A percentile compares a stretch with the other conserved stretches of the same genome.
Conservation (phyloP, 2,888 invertebrate genomes). For the Microctonus hyperodae region DNA sequence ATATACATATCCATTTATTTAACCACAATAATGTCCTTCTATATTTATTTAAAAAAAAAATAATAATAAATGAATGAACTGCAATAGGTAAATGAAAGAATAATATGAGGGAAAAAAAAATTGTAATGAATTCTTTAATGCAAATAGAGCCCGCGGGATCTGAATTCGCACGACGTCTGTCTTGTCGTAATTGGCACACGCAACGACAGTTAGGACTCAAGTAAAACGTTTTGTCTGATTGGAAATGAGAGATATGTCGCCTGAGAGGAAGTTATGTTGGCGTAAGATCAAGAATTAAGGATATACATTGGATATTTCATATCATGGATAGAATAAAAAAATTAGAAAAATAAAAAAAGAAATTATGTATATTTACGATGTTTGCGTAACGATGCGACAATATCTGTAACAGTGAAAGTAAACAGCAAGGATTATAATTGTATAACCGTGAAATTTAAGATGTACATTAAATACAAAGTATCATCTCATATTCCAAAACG, state of each 20-base stretch:
- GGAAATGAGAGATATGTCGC: constrained; percentile 21
- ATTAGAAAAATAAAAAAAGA: background rate
- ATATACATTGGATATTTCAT: constrained; percentile 7
- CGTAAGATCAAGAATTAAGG: constrained; percentile 9
- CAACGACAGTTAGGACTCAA: constrained; percentile 2
- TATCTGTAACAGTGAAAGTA: constrained; percentile 29
- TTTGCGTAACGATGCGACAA: constrained; percentile 20
- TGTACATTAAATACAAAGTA: constrained; percentile 16
- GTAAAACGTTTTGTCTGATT: constrained; percentile 12
- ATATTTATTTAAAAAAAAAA: constrained; percentile 8
- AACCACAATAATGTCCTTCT: constrained; percentile 30
- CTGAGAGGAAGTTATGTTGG: constrained; percentile 12
- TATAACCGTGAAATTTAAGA: constrained; percentile 23
- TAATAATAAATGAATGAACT: background rate
- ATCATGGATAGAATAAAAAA: background rate
- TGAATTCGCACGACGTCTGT: constrained; percentile 8
- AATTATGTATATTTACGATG: background rate
- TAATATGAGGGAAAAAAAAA: too few relatives aligned
- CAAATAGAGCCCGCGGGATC: constrained; percentile 23
- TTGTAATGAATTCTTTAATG: constrained; percentile 9
- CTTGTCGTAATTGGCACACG: constrained; percentile 26
- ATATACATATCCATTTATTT: constrained; percentile 22
- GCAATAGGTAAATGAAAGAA: background rate
- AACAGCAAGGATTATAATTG: background rate
- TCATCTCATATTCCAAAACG: background rate